Evolutionary conservation across 2,797 vertebrate genomes (phyloP).

Genomic region (Onychomys torridus): DNA sequence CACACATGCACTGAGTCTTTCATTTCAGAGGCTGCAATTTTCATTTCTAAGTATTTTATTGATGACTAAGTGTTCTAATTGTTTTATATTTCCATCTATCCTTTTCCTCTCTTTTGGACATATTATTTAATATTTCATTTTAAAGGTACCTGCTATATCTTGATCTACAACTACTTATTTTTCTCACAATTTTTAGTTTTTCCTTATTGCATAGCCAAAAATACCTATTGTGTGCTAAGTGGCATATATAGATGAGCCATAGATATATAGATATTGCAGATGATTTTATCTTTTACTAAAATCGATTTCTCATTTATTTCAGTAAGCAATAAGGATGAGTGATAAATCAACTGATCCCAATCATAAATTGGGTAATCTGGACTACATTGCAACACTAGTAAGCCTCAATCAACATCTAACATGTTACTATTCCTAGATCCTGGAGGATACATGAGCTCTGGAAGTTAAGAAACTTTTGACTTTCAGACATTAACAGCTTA

Average conservation of each 20-base stretch:
- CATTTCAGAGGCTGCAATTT: slow-evolving; percentile 31
- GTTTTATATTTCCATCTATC: background rate
- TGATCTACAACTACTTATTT: background rate
- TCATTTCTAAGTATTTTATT: slow-evolving; percentile 23
- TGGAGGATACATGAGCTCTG: background rate
- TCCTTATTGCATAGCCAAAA: slow-evolving; percentile 24
- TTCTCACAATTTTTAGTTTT: slow-evolving; percentile 15
- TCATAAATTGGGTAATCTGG: background rate
- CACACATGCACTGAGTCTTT: background rate
- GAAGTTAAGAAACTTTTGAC: slow-evolving; percentile 5
- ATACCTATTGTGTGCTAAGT: background rate
- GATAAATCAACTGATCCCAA: slow-evolving; percentile 11
- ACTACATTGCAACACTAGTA: background rate
- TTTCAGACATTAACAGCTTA: slow-evolving; percentile 21
- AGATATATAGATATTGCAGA: background rate
- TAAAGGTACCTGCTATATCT: background rate
- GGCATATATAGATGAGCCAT: background rate
- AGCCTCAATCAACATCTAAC: background rate
- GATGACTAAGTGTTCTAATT: slow-evolving; percentile 13
- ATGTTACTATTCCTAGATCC: slow-evolving; percentile 22
- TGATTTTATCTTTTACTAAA: slow-evolving; percentile 1
- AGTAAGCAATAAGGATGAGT: background rate
- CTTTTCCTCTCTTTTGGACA: slow-evolving; percentile 27
- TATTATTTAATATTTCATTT: background rate
- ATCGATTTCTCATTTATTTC: background rate